phyloP scores from a whole-genome alignment of 2,113 vertebrate species.

The Trinectes maculatus region DNA sequence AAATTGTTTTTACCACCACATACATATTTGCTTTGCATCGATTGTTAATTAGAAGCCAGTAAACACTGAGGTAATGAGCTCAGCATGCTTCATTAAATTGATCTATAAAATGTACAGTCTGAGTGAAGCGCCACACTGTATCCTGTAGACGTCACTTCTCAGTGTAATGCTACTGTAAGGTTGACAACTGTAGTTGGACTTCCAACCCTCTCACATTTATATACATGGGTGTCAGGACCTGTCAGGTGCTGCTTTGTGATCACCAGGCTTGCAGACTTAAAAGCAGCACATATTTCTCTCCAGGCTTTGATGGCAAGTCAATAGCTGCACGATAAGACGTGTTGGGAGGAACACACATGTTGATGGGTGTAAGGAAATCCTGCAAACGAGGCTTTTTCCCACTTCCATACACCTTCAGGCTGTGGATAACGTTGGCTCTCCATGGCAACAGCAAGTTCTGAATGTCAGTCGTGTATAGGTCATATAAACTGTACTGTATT shows the following conservation, averaged over 20 bases:
- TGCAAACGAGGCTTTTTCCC: slow-evolving; percentile 1
- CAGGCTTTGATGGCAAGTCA: slow-evolving; percentile 46
- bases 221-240: slow-evolving; percentile 11
- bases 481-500: background rate
- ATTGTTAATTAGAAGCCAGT: slow-evolving; percentile 19
- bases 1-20: background rate
- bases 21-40: background rate
- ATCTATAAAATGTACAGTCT: background rate
- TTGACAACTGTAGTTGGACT: background rate
- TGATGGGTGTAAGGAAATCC: slow-evolving; percentile 17
- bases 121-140: background rate
- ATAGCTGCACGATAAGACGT: slow-evolving; percentile 45
- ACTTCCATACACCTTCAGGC: slow-evolving; percentile 10
- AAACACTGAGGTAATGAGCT: slow-evolving; percentile 2
- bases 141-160: background rate
- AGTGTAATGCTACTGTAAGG: background rate
- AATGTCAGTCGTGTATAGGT: slow-evolving; percentile 41
- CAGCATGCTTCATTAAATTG: background rate
- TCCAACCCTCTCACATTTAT: background rate
- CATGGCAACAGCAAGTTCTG: slow-evolving; percentile 44
- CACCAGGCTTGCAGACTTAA: background rate
- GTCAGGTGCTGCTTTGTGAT: slow-evolving; percentile 4
- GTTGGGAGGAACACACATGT: slow-evolving; percentile 30
- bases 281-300: slow-evolving; percentile 10
- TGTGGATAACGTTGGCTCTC: slow-evolving; percentile 40